These are phyloP conservation scores for Chromoteleia sp. DNA, from an alignment of 2,888 invertebrate species.

Conservation along the genomic window DNA sequence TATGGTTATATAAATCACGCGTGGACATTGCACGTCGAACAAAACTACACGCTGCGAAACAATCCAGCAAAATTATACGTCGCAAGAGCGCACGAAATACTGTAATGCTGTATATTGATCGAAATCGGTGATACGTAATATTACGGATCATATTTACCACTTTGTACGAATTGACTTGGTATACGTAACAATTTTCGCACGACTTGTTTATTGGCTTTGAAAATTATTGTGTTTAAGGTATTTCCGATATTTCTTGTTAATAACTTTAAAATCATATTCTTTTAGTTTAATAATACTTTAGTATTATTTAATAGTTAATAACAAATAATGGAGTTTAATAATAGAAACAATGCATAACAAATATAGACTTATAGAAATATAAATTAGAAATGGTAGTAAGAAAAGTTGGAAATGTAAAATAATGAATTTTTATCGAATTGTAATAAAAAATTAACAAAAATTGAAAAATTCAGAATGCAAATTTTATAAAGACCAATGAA, in stretches of 20 bases:
- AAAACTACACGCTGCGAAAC: conserved; percentile 51
- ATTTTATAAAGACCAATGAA: too few species aligned
- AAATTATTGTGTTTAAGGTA: conserved; percentile 39
- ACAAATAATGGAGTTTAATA: too few species aligned
- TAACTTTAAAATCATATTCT: too few species aligned
- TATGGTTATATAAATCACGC: conserved; percentile 59
- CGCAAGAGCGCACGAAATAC: conserved; percentile 22
- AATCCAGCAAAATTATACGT: conserved; percentile 57
- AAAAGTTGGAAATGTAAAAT: too few species aligned
- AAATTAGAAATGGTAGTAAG: too few species aligned
- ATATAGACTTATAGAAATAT: too few species aligned
- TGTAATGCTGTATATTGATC: conserved; percentile 49
- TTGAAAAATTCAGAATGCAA: too few species aligned
- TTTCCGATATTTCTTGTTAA: neutral
- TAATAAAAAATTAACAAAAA: too few species aligned
- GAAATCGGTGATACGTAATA: conserved; percentile 47
- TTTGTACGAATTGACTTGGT: conserved; percentile 20
- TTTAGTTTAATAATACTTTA: too few species aligned
- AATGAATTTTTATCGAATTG: too few species aligned
- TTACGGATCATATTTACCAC: conserved; percentile 47
- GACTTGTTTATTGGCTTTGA: conserved; percentile 37
- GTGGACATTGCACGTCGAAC: conserved; percentile 40
- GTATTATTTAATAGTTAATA: too few species aligned
- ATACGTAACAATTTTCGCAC: conserved; percentile 49
- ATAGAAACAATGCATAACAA: too few species aligned